Conservation (phyloP, 2,797 vertebrate species). For the Hyperoplus lanceolatus region DNA sequence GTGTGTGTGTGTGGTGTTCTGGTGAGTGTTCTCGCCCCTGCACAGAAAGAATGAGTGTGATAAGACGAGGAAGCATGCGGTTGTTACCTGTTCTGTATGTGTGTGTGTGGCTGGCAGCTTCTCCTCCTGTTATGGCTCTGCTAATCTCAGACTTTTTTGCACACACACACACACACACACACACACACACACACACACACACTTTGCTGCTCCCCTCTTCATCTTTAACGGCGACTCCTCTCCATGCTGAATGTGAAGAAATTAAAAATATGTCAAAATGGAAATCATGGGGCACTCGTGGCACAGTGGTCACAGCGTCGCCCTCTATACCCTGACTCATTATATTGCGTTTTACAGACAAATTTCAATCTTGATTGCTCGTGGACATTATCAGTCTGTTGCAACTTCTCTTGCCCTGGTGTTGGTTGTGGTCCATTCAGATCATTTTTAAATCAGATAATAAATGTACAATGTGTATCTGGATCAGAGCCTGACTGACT, state of each 20-base stretch:
- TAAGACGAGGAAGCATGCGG: constrained; percentile 63
- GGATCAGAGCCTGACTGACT: background rate
- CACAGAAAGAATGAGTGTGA: constrained; percentile 61
- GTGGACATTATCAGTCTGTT: background rate
- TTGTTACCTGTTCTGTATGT: constrained; percentile 58
- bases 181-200: too few species aligned
- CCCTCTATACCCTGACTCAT: too few species aligned
- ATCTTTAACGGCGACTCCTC: too few species aligned
- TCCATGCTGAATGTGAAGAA: too few species aligned
- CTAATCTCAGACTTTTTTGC: constrained; percentile 19
- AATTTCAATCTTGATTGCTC: background rate
- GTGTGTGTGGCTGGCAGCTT: constrained; percentile 20
- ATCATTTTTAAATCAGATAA: background rate
- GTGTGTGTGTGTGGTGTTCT: constrained; percentile 21
- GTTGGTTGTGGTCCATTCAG: background rate
- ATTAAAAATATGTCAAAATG: too few species aligned
- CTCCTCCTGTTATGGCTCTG: constrained; percentile 43
- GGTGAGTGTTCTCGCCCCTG: constrained; percentile 24
- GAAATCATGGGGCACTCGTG: too few species aligned
- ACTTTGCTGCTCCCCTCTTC: too few species aligned
- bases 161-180: background rate
- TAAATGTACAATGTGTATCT: background rate
- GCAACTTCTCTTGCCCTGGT: background rate
- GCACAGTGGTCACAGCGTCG: too few species aligned
- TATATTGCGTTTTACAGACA: too few species aligned